These are phyloP conservation scores for Australoheros facetus DNA, from an alignment of 2,797 vertebrate genomes.

Conservation along the genomic window DNA sequence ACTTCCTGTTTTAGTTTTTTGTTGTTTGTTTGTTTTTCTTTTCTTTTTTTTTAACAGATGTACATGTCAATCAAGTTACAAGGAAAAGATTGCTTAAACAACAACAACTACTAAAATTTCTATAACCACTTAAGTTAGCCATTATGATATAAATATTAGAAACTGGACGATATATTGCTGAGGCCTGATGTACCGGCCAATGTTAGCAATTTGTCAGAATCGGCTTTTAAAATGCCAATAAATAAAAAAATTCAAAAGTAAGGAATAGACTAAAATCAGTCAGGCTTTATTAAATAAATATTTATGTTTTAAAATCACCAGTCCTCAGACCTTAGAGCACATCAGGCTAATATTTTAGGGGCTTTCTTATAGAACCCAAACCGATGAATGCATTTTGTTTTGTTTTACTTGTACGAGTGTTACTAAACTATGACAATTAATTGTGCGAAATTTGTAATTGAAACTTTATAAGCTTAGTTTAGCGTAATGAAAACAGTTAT, in stretches of 20 bases:
- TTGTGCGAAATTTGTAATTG: too few relatives aligned
- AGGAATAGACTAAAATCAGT: too few relatives aligned
- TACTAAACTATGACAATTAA: too few relatives aligned
- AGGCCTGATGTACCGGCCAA: too few relatives aligned
- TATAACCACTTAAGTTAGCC: not conserved
- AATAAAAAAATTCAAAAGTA: not conserved
- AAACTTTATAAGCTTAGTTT: too few relatives aligned
- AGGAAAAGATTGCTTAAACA: not conserved
- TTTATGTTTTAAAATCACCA: not conserved
- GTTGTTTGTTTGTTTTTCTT: too few relatives aligned
- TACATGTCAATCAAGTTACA: not conserved
- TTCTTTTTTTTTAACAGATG: not conserved
- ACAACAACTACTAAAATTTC: not conserved
- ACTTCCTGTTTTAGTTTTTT: not conserved
- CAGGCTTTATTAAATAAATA: not conserved
- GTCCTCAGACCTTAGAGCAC: not conserved
- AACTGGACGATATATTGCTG: too few relatives aligned
- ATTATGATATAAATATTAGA: not conserved
- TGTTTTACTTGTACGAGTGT: too few relatives aligned
- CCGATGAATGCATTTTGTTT: too few relatives aligned
- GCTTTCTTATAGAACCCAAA: too few relatives aligned
- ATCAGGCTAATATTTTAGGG: not conserved
- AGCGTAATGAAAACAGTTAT: too few relatives aligned
- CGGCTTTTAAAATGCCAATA: not conserved
- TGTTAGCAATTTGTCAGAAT: not conserved